Conservation (phyloP, 2,113 vertebrate genomes). For the Phalacrocorax carbo region DNA sequence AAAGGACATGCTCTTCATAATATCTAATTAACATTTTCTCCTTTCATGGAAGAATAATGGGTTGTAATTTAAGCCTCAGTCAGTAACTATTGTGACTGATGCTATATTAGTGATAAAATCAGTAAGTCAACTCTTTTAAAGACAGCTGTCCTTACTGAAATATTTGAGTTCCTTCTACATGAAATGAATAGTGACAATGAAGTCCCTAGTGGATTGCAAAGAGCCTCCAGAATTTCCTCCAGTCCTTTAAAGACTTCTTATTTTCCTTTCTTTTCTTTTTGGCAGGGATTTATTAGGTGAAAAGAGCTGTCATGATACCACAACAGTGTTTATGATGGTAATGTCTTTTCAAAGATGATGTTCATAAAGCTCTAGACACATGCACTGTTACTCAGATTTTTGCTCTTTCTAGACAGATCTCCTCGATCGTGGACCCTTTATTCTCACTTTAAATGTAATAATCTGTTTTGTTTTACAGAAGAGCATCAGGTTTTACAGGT, state of each 20-base stretch:
- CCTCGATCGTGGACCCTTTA: background rate
- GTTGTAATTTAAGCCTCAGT: constrained; percentile 7
- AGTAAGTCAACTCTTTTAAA: background rate
- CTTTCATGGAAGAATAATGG: background rate
- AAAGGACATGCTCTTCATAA: background rate
- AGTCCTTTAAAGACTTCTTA: background rate
- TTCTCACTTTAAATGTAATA: background rate
- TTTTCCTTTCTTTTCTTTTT: constrained; percentile 5
- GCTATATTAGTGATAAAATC: background rate
- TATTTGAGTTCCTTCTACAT: background rate
- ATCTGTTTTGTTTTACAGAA: background rate
- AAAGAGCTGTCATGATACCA: background rate
- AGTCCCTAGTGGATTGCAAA: background rate
- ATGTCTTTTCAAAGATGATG: constrained; percentile 1
- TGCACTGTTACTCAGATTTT: background rate
- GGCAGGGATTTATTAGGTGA: constrained; percentile 10
- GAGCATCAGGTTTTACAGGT: background rate
- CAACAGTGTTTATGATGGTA: constrained; percentile 2
- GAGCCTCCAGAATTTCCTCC: constrained; percentile 1
- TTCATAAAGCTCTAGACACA: background rate
- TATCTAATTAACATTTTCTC: background rate
- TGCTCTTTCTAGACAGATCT: background rate
- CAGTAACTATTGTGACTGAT: constrained; percentile 31
- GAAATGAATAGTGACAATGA: constrained; percentile 34
- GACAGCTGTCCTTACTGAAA: background rate